phyloP scores from a whole-genome alignment of 2,888 invertebrate genomes.

The Himalopsyche anomala region DNA sequence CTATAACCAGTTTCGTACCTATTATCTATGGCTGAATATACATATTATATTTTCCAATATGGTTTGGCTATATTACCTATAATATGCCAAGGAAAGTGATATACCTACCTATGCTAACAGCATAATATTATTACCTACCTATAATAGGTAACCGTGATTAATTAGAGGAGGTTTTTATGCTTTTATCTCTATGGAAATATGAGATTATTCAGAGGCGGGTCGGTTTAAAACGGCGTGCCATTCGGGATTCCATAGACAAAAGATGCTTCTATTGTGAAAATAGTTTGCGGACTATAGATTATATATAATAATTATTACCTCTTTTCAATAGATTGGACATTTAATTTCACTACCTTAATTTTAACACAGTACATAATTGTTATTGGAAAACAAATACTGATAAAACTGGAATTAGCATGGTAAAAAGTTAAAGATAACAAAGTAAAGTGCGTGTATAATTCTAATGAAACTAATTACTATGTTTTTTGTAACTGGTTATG shows the following conservation, averaged over 20 bases:
- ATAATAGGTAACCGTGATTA: slow-evolving; percentile 49
- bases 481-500: too few species aligned
- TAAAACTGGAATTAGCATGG: too few species aligned
- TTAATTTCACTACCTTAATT: too few species aligned
- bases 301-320: background rate
- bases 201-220: slow-evolving; percentile 16
- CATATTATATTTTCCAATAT: slow-evolving; percentile 8
- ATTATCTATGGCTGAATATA: background rate
- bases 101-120: background rate
- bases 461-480: too few species aligned
- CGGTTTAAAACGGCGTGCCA: background rate
- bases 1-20: background rate
- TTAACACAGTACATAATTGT: too few species aligned
- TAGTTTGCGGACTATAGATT: slow-evolving; percentile 4
- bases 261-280: background rate
- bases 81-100: background rate
- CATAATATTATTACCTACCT: slow-evolving; percentile 4
- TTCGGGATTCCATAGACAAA: too few species aligned
- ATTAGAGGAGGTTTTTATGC: slow-evolving; percentile 54
- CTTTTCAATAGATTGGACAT: background rate
- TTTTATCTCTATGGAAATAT: slow-evolving; percentile 41
- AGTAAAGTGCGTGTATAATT: too few species aligned
- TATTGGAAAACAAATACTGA: too few species aligned
- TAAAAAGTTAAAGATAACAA: too few species aligned
- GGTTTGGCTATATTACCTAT: background rate